These are phyloP conservation scores for Heteractis magnifica DNA, from an alignment of 92 coral and sea anemone species.

Conservation along the genomic window DNA sequence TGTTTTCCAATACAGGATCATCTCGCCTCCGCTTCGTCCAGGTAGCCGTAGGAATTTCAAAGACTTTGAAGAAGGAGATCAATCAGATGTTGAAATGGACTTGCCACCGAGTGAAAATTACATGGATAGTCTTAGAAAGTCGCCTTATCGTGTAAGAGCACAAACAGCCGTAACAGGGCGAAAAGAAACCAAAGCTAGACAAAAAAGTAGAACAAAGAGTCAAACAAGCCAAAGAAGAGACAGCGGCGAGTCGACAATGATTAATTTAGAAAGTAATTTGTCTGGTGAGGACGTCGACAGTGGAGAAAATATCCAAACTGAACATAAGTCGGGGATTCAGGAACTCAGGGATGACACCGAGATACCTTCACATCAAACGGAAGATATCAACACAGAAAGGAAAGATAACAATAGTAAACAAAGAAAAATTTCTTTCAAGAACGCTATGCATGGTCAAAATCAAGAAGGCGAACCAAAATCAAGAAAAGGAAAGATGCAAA, in stretches of 20 bases:
- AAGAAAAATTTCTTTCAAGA: background rate
- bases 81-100: constrained; percentile 35
- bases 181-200: background rate
- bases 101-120: constrained; percentile 26
- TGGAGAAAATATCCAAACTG: background rate
- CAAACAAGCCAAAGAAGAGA: background rate
- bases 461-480: background rate
- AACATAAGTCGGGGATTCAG: background rate
- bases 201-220: background rate
- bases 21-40: constrained; percentile 64
- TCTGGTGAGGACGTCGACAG: background rate
- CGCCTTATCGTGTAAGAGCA: constrained; percentile 5
- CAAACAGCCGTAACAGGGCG: constrained; percentile 4
- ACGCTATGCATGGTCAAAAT: background rate
- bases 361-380: background rate
- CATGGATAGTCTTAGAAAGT: constrained; percentile 12
- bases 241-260: background rate
- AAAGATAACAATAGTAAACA: background rate
- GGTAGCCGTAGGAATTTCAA: constrained; percentile 77
- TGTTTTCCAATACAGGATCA: constrained; percentile 54
- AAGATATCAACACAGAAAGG: background rate
- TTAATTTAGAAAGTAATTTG: background rate
- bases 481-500: background rate
- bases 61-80: constrained; percentile 52
- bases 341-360: background rate